Evolutionary conservation across 2,113 vertebrate species (phyloP).

Genomic region (Microtus montanus): DNA sequence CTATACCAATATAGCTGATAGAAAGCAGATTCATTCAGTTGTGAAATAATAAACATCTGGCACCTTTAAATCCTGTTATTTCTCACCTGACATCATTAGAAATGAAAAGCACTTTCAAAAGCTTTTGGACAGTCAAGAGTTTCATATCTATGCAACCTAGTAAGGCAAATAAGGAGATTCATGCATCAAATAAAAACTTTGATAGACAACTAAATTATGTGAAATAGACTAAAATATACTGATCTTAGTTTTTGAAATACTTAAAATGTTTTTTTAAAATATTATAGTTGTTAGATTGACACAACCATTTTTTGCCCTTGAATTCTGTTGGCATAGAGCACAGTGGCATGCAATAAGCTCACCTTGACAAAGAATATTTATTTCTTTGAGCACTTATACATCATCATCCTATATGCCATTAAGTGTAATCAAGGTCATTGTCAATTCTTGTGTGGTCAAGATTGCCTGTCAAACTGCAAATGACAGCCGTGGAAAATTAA

Average conservation of each 20-base stretch:
- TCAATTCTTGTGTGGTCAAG: background rate
- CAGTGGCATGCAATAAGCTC: background rate
- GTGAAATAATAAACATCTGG: background rate
- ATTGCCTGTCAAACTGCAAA: background rate
- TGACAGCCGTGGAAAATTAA: conserved; percentile 33
- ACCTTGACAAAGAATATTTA: background rate
- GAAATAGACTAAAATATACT: background rate
- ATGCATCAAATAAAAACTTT: background rate
- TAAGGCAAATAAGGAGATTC: background rate
- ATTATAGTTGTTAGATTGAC: background rate
- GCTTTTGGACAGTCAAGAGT: background rate
- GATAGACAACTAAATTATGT: background rate
- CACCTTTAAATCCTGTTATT: background rate
- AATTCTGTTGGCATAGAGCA: conserved; percentile 14
- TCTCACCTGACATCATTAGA: background rate
- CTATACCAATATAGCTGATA: background rate
- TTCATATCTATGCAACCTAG: background rate
- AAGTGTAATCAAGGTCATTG: background rate
- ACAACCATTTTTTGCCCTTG: background rate
- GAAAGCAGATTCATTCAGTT: background rate
- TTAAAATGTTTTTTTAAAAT: background rate
- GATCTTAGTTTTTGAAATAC: background rate
- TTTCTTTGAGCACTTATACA: background rate
- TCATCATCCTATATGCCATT: background rate
- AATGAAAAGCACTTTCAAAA: background rate